Base-by-base conservation (phyloP, 2,888 invertebrate genomes). In the Campopleginae sp. region DNA sequence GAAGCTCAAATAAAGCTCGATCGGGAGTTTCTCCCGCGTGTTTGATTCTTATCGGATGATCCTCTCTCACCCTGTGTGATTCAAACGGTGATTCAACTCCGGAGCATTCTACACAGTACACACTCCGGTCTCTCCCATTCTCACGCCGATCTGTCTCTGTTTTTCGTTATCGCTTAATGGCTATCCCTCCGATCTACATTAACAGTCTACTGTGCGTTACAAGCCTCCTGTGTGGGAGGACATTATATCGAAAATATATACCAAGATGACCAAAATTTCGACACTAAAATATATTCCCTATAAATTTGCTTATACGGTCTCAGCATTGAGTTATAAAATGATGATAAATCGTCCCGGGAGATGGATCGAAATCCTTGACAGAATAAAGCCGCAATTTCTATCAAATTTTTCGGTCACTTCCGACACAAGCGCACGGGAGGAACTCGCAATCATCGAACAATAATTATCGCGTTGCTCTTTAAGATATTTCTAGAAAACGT, bases 31-130 rank as follows among this genome's bases (percentile, higher is more conserved):
- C 80, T 63, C 80, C 46, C 61, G 48, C 61, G 68, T 75, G 75
- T 81, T 81, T 75, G 80, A 81, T 81, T 81, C 75, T 74, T 74
- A 81, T 81, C 80, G 80, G 74, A 66, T 80, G 42, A 58, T 44
- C 46, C 58, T 42, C 68, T 58, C 74, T 58, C 68, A 38, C 44
- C 51, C 61, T 33, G 46, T 27, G 42, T 72, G 17, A 31, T 66
- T 23, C 68, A 54, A 75, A 48, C 66, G 61, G 68, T 68, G 58
- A 79, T 79, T 71, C 71, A 61, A 61, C 71, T 54, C 61, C 23
- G 23, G 33, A 33, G 46, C 70, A 46, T 79, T 46, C 17, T 48
- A 61, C 79, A 58, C 68, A 31, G 10, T 48, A 61, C 79, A 58
- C 68, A 31, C 70, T 44, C 78, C 58, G 14, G 17, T 51, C 66